phyloP scores from a whole-genome alignment of 2,888 invertebrate species.

The Deroplatys truncata region DNA sequence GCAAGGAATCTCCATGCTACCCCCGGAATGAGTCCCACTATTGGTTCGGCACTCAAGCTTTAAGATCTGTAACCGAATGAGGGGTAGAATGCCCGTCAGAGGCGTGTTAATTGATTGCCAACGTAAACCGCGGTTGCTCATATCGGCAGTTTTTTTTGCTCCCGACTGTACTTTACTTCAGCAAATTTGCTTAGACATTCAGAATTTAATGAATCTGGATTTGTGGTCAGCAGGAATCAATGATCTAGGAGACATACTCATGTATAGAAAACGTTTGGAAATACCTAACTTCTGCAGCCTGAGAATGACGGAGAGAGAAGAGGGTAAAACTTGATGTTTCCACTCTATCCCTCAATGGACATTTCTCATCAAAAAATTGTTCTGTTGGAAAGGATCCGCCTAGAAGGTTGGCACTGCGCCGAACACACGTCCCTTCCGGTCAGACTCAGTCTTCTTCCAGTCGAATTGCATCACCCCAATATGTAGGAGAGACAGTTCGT shows the following conservation, averaged over 20 bases:
- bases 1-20: no score
- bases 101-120: no score
- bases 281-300: neutral
- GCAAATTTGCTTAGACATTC: neutral
- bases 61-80: no score
- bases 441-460: neutral
- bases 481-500: neutral
- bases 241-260: neutral
- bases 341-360: neutral
- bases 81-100: no score
- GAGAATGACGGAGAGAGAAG: neutral
- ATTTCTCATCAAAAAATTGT: neutral
- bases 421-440: conserved; percentile 2
- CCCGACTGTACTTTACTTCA: neutral
- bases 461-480: neutral
- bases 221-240: neutral
- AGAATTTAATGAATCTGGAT: neutral
- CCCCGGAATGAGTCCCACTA: no score
- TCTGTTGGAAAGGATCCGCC: neutral
- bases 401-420: neutral
- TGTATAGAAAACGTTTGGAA: neutral
- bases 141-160: no score
- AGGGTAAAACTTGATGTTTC: neutral
- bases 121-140: no score
- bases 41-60: no score